Evolutionary conservation across 23 tunicate species (phyloP).

Genomic region (Trididemnum nubilum): DNA sequence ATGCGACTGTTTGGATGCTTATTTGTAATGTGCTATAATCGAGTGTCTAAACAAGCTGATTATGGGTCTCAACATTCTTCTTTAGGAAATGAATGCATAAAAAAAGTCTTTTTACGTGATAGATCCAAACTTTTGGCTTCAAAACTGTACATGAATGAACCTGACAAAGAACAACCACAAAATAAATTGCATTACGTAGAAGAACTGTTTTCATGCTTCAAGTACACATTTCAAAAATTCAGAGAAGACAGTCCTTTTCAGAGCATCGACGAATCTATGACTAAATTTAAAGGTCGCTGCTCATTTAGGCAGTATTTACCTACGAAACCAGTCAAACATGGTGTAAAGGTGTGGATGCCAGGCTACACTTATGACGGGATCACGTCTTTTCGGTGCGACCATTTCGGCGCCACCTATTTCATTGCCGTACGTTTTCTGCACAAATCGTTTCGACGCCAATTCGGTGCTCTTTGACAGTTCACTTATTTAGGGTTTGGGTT

Average conservation of each 20-base stretch:
- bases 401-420: too few species aligned
- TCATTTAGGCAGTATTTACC: constrained; percentile 7
- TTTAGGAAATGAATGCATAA: background rate
- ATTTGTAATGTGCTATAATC: background rate
- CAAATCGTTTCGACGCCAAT: too few species aligned
- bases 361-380: constrained; percentile 17
- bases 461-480: too few species aligned
- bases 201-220: background rate
- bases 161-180: background rate
- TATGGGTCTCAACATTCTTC: background rate
- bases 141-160: background rate
- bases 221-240: constrained; percentile 8
- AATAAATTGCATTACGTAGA: background rate
- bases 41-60: background rate
- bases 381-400: too few species aligned
- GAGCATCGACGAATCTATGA: constrained; percentile 23
- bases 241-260: constrained; percentile 15
- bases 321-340: constrained; percentile 11
- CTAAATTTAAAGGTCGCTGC: constrained; percentile 7
- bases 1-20: constrained; percentile 7
- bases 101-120: background rate
- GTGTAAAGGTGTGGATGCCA: constrained; percentile 9
- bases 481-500: too few species aligned
- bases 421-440: too few species aligned
- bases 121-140: background rate